Evolutionary conservation across 1,140 invertebrate genomes (phyloP).

Genomic region (Bathynomus jamesi): DNA sequence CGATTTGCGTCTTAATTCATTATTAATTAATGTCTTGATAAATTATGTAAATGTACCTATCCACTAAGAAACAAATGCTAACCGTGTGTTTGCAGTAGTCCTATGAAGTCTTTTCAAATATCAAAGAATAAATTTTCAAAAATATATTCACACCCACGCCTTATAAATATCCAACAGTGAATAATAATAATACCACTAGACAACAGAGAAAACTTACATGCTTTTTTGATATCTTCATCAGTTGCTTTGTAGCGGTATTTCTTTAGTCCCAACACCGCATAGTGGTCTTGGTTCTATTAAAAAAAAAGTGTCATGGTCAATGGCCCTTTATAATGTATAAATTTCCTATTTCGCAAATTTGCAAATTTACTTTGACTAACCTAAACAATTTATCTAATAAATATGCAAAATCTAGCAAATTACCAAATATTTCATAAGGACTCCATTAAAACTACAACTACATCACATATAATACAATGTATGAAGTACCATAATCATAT

Average conservation of each 20-base stretch:
- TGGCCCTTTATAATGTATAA: not conserved
- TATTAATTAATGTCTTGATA: too few species aligned
- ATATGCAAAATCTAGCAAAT: not conserved
- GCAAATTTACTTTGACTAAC: not conserved
- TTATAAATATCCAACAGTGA: too few species aligned
- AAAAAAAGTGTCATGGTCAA: slow-evolving; percentile 13
- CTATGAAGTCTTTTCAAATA: too few species aligned
- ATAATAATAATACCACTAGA: not conserved
- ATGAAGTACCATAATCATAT: too few species aligned
- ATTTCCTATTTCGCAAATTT: not conserved
- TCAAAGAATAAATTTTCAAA: too few species aligned
- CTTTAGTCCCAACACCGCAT: slow-evolving; percentile 81
- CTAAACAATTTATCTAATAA: not conserved
- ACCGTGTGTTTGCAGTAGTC: too few species aligned
- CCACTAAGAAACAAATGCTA: too few species aligned
- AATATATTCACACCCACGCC: too few species aligned
- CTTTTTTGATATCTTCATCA: slow-evolving; percentile 85
- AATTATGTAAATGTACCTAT: too few species aligned
- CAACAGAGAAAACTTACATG: slow-evolving; percentile 60
- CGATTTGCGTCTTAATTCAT: too few species aligned
- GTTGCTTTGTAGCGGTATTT: slow-evolving; percentile 69
- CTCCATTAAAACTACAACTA: not conserved
- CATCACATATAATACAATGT: not conserved
- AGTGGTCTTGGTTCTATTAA: slow-evolving; percentile 81
- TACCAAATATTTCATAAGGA: not conserved